Evolutionary conservation across 2,797 vertebrate genomes (phyloP).

Genomic region (Rhabdophis nuchalis): DNA sequence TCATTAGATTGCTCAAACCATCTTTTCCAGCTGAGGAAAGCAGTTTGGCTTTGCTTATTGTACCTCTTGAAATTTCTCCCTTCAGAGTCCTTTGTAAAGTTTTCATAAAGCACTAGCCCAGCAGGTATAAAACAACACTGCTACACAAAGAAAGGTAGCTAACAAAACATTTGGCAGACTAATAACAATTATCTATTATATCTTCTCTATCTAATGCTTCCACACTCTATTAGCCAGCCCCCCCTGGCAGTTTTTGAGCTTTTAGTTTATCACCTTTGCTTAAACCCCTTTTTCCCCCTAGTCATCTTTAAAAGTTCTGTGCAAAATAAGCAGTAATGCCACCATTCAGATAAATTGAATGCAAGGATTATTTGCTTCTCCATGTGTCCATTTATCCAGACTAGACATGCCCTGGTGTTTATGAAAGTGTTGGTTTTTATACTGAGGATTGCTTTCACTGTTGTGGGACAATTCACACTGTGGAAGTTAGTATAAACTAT

Average conservation of each 20-base stretch:
- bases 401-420: not conserved
- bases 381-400: not conserved
- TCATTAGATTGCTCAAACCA: not conserved
- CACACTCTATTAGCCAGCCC: not conserved
- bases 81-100: not conserved
- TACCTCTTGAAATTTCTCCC: not conserved
- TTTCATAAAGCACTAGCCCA: slow-evolving; percentile 9
- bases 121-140: slow-evolving; percentile 22
- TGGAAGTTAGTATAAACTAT: not conserved
- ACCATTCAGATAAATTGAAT: not conserved
- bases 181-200: slow-evolving; percentile 22
- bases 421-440: not conserved
- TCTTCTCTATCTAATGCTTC: slow-evolving; percentile 17
- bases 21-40: slow-evolving; percentile 3
- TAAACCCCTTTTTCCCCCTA: not conserved
- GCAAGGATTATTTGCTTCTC: not conserved
- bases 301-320: not conserved
- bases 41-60: not conserved
- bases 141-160: slow-evolving; percentile 12
- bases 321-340: not conserved
- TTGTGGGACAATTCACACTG: not conserved
- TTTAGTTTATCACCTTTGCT: slow-evolving; percentile 19
- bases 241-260: slow-evolving; percentile 3
- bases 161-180: slow-evolving; percentile 21
- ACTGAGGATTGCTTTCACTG: not conserved